Conservation (phyloP, 2,888 invertebrate species). For the Pachydiplax longipennis region DNA sequence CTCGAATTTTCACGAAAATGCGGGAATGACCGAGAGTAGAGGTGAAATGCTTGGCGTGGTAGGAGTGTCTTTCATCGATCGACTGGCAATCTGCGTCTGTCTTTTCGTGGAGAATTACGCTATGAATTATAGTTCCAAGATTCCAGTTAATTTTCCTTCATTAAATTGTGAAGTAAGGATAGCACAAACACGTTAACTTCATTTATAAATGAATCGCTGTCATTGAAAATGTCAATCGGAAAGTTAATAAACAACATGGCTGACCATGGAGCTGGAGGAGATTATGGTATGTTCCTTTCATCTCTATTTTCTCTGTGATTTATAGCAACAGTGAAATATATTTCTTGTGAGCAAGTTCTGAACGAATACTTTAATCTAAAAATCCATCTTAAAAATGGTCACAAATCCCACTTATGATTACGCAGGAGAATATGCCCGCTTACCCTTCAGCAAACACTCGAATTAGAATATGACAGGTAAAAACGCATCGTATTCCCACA, state of each 20-base stretch:
- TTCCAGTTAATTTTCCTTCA: not conserved
- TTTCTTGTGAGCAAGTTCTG: not conserved
- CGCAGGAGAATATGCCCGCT: too few species aligned
- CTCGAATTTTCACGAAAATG: not conserved
- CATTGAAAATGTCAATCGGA: not conserved
- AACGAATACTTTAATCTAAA: not conserved
- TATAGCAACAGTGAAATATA: not conserved
- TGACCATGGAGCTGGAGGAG: not conserved
- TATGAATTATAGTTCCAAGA: not conserved
- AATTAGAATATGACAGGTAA: not conserved
- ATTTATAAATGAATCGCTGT: not conserved
- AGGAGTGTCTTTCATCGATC: conserved; percentile 33
- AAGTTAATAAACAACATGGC: not conserved
- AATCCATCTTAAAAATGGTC: too few species aligned
- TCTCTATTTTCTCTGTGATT: not conserved
- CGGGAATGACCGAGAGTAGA: not conserved
- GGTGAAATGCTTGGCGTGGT: conserved; percentile 14
- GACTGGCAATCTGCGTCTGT: conserved; percentile 10
- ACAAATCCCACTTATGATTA: too few species aligned
- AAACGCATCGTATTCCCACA: not conserved
- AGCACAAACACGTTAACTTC: not conserved
- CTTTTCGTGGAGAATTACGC: not conserved
- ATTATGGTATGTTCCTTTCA: not conserved
- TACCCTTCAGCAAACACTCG: too few species aligned
- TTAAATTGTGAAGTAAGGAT: not conserved